Conservation (phyloP, 2,113 vertebrate genomes). For the Hydrolagus affinis region DNA sequence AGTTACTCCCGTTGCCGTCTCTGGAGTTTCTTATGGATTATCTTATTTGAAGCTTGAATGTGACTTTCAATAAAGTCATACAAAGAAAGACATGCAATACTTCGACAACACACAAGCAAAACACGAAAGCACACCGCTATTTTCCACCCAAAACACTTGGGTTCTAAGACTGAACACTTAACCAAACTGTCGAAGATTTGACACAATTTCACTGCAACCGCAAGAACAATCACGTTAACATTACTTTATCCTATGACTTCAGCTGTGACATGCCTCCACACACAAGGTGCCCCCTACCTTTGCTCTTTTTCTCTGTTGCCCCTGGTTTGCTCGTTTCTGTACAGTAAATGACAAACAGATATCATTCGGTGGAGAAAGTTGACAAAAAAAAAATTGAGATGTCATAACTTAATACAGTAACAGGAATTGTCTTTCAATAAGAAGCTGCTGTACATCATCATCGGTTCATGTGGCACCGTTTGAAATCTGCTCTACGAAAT, state of each 20-base stretch:
- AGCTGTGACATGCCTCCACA: background rate
- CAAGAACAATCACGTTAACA: background rate
- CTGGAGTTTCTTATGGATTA: background rate
- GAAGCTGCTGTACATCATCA: background rate
- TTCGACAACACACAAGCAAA: background rate
- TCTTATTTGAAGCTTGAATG: background rate
- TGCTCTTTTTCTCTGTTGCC: conserved; percentile 65
- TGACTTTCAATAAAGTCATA: background rate
- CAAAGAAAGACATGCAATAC: no score
- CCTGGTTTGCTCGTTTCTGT: conserved; percentile 60
- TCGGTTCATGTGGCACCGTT: background rate
- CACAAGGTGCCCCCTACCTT: conserved; percentile 51
- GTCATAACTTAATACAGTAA: background rate
- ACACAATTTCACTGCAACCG: background rate
- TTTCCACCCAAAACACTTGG: background rate
- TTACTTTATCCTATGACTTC: background rate
- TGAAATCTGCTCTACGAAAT: background rate
- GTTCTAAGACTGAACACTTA: background rate
- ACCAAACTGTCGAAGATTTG: background rate
- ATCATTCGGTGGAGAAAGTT: conserved; percentile 32
- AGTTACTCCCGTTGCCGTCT: background rate
- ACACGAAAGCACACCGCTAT: background rate
- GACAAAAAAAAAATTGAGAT: conserved; percentile 2
- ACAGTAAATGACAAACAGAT: conserved; percentile 38
- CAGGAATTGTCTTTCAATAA: background rate